phyloP scores from a whole-genome alignment of 2,113 vertebrate species.

The Nanorana parkeri region DNA sequence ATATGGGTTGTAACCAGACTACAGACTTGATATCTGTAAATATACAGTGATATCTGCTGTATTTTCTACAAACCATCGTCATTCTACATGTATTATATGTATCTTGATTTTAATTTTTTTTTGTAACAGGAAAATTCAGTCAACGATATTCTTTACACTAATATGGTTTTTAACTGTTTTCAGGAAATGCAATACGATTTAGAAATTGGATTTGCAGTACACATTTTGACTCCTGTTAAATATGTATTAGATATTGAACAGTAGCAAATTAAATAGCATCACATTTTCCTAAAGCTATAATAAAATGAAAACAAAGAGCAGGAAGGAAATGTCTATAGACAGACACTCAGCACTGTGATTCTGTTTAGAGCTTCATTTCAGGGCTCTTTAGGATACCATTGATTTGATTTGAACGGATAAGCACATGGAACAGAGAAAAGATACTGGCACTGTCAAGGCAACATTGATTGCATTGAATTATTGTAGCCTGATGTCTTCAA shows the following conservation, averaged over 20 bases:
- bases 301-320: neutral
- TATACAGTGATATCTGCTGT: too few species aligned
- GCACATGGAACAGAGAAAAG: slow-evolving; percentile 7
- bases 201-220: neutral
- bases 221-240: slow-evolving; percentile 11
- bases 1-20: too few species aligned
- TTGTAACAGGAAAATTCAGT: too few species aligned
- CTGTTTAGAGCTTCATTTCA: neutral
- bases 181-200: neutral
- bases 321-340: slow-evolving; percentile 27
- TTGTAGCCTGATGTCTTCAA: slow-evolving; percentile 8
- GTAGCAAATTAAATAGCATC: slow-evolving; percentile 1
- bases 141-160: too few species aligned
- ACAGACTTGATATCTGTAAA: too few species aligned
- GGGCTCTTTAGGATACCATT: slow-evolving; percentile 6
- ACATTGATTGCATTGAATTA: slow-evolving; percentile 29
- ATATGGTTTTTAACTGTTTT: too few species aligned
- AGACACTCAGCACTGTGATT: neutral
- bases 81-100: too few species aligned
- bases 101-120: too few species aligned
- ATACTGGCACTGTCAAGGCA: neutral
- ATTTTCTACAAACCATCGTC: too few species aligned
- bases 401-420: slow-evolving; percentile 28
- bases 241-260: slow-evolving; percentile 36
- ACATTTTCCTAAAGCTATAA: neutral